These are phyloP conservation scores for Amphiprion percula DNA, from an alignment of 2,113 vertebrate genomes.

Conservation along the genomic window DNA sequence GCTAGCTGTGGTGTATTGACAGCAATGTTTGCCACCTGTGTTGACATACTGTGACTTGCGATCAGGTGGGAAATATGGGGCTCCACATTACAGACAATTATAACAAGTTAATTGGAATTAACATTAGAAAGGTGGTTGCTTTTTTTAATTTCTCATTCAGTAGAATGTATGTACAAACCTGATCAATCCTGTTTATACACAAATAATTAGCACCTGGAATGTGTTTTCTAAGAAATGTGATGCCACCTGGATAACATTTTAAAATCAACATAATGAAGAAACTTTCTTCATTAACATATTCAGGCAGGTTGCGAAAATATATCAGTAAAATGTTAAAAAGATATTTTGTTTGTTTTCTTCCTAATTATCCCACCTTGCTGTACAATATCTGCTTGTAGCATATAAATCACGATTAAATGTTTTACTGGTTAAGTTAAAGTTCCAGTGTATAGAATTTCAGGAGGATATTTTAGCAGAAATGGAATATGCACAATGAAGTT, in stretches of 20 bases:
- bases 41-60: neutral
- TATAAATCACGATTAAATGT: neutral
- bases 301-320: neutral
- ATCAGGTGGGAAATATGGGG: neutral
- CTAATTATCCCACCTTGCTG: neutral
- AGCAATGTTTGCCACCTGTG: neutral
- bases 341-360: neutral
- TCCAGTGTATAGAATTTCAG: no score
- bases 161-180: neutral
- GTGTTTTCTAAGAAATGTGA: neutral
- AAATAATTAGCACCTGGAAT: neutral
- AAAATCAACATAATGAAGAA: neutral
- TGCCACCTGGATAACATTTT: neutral
- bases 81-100: slow-evolving; percentile 1
- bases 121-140: slow-evolving; percentile 1
- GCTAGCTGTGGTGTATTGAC: neutral
- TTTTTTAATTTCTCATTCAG: neutral
- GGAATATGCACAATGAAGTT: no score
- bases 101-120: neutral
- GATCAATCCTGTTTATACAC: neutral
- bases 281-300: neutral
- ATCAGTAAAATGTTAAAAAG: neutral
- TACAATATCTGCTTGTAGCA: neutral
- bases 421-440: neutral
- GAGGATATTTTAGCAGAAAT: no score